phyloP scores from a whole-genome alignment of 2,888 invertebrate species.

The Petrophora chlorosata region DNA sequence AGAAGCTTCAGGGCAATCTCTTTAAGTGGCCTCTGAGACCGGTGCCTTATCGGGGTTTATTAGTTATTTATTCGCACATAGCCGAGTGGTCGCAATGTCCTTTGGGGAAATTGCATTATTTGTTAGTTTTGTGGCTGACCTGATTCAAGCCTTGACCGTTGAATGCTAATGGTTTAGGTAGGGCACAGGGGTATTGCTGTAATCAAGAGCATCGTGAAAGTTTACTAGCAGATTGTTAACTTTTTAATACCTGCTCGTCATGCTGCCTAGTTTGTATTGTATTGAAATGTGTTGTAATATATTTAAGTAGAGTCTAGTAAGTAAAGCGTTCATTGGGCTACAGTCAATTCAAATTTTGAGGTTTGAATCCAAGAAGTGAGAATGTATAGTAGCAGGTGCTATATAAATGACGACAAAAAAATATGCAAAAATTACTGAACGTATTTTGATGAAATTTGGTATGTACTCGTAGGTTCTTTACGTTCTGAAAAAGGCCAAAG shows the following conservation, averaged over 20 bases:
- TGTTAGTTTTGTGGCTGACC: constrained; percentile 17
- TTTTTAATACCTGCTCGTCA: no score
- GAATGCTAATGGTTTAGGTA: neutral
- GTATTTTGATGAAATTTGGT: no score
- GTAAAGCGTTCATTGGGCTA: no score
- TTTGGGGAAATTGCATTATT: constrained; percentile 64
- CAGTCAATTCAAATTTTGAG: no score
- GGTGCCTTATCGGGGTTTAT: constrained; percentile 70
- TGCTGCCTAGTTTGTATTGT: neutral
- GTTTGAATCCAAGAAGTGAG: no score
- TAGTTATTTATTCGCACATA: constrained; percentile 73
- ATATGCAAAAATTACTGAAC: no score
- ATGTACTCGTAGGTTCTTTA: no score
- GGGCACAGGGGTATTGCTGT: neutral
- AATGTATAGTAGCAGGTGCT: no score
- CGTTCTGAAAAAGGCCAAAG: no score
- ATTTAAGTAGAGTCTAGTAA: no score
- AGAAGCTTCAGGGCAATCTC: constrained; percentile 68
- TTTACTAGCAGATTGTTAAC: neutral
- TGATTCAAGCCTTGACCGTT: constrained; percentile 10
- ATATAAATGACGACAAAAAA: no score
- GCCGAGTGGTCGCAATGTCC: constrained; percentile 45
- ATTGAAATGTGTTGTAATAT: no score
- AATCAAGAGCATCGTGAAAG: constrained; percentile 2
- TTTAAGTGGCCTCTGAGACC: constrained; percentile 70